These are phyloP conservation scores for Drosophila novamexicana DNA, from an alignment of 1,140 invertebrate genomes.

Conservation along the genomic window DNA sequence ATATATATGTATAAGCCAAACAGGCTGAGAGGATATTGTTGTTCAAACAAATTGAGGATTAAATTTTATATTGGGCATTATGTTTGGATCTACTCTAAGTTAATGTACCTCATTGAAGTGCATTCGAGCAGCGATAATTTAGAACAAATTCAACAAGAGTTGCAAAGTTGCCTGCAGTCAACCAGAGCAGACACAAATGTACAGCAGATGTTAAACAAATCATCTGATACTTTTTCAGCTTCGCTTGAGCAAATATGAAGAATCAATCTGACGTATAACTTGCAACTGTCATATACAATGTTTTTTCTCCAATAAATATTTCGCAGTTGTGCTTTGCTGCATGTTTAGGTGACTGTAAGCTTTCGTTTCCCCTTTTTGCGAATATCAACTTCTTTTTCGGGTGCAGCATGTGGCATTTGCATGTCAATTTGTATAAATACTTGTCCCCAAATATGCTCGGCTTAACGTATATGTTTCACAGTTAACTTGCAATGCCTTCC, in stretches of 20 bases:
- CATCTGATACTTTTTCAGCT: conserved; percentile 19
- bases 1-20: too few species aligned
- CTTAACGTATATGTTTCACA: conserved; percentile 42
- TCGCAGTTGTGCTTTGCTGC: conserved; percentile 2
- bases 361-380: conserved; percentile 50
- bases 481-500: conserved; percentile 48
- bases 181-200: conserved; percentile 26
- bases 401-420: conserved; percentile 39
- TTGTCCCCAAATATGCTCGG: conserved; percentile 4
- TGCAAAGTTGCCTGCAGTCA: too few species aligned
- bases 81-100: too few species aligned
- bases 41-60: too few species aligned
- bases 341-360: conserved; percentile 23
- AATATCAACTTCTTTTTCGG: conserved; percentile 23
- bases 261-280: conserved; percentile 51
- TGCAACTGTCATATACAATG: conserved; percentile 15
- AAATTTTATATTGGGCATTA: too few species aligned
- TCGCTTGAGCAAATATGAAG: conserved; percentile 47
- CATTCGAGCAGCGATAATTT: too few species aligned
- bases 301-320: conserved; percentile 10
- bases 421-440: conserved; percentile 11
- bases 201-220: conserved; percentile 23
- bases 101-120: too few species aligned
- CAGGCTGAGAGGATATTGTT: too few species aligned
- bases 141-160: too few species aligned